Evolutionary conservation across 2,797 vertebrate species (phyloP), one percentile per base, ranked within the genome.

Genomic region (Danio jaintianensis): DNA sequence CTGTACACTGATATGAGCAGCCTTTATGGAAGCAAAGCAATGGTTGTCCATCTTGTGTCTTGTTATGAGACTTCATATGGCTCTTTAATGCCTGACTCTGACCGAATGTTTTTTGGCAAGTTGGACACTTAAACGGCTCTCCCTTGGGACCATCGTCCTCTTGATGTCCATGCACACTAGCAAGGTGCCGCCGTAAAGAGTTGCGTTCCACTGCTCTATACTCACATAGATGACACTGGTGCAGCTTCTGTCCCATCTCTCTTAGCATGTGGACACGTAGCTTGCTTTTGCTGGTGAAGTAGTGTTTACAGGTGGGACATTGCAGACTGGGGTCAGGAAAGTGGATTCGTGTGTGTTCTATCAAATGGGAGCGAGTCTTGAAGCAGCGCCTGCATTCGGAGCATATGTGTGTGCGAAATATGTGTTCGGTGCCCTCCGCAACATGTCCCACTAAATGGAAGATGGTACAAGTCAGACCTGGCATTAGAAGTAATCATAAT

Each of bases 201-300:
- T 96, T 98, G 36, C 91, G 94, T 88, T 99, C 98, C 80, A 99
- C 98, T 0, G 98, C 96, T 2, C 96, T 93, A 78, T 99, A 99
- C 58, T 94, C 92, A n/a, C 98, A 99, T 72, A 96, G 85, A 0
- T 95, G 95, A 87, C 98, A 99, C 52, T 0, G 93, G 83, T 99
- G 97, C 9, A 91, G 61, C 87, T 98, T 99, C 79, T 97, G 89
- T 0, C 98, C 97, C 0, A 92, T 93, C 87, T 99, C 98, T 1
- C 97, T 93, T 78, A 98, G 93, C 86, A 95, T 90, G 72, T 99
- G 98, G 36, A 97, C 90, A 69, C 96, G 96, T 38, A 99, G 92
- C 86, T 99, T 99, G 92, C 97, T 99, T 83, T 96, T 96, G 88
- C 97, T 99, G 89, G 97, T 98, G 89, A 99, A 99, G 92, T 93